These are phyloP conservation scores for Noturus placidus DNA, from an alignment of 2,113 vertebrate genomes.

Conservation along the genomic window DNA sequence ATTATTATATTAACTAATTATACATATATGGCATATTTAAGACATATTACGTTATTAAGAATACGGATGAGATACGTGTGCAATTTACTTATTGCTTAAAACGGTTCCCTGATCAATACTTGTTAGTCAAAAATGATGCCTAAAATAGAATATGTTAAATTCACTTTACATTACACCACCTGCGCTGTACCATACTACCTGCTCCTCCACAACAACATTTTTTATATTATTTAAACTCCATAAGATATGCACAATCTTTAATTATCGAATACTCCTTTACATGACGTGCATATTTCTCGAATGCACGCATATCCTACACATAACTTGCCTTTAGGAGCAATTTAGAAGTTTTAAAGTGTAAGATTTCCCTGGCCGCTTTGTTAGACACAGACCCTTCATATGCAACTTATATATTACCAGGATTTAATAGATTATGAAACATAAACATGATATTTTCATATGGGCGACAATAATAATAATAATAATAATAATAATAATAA, in stretches of 20 bases:
- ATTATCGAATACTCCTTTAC: neutral
- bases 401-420: neutral
- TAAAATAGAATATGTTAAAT: neutral
- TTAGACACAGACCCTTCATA: neutral
- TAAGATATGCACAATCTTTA: neutral
- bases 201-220: neutral
- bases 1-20: constrained; percentile 10
- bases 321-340: neutral
- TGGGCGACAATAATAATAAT: too few species aligned
- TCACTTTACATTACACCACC: neutral
- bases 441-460: neutral
- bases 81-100: neutral
- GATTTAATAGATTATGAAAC: neutral
- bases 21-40: neutral
- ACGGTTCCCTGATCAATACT: neutral
- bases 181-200: neutral
- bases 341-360: neutral
- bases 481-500: too few species aligned
- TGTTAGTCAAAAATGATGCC: neutral
- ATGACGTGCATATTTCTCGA: neutral
- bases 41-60: neutral
- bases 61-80: neutral
- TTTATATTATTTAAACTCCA: neutral
- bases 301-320: neutral
- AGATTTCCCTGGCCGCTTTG: neutral